Conservation (phyloP, 2,113 vertebrate genomes). For the Pholis gunnellus region DNA sequence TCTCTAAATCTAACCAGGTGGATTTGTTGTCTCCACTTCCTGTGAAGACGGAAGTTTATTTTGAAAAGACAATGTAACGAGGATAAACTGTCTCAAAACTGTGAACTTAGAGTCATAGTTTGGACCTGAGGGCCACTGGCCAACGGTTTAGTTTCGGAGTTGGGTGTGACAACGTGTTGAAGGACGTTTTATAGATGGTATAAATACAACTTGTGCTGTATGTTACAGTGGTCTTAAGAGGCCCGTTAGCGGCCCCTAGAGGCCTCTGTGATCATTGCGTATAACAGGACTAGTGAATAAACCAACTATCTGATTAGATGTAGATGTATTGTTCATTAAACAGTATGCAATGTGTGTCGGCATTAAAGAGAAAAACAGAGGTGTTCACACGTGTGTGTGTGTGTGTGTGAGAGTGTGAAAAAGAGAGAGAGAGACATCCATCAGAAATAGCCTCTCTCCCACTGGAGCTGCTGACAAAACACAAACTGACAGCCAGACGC, state of each 20-base stretch:
- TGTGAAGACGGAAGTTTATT: no score
- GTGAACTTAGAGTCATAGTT: no score
- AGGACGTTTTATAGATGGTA: no score
- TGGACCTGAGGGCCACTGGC: no score
- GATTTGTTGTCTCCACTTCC: no score
- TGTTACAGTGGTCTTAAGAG: neutral
- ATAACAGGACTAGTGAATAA: neutral
- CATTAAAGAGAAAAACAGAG: constrained; percentile 63
- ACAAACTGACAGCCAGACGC: constrained; percentile 73
- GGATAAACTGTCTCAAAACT: no score
- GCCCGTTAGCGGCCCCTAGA: constrained; percentile 9
- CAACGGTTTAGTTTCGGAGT: no score
- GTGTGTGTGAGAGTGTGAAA: no score
- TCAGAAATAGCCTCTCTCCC: constrained; percentile 78
- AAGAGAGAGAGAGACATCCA: constrained; percentile 19
- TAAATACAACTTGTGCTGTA: neutral
- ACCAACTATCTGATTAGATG: neutral
- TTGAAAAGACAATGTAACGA: no score
- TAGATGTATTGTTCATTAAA: neutral
- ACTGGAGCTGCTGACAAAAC: constrained; percentile 78
- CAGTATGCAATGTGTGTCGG: neutral
- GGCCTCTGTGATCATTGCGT: neutral
- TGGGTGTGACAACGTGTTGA: no score
- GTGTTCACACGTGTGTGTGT: no score
- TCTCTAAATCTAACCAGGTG: no score